phyloP scores from a whole-genome alignment of 1,140 invertebrate species.

The Stratiolaelaps scimitus region DNA sequence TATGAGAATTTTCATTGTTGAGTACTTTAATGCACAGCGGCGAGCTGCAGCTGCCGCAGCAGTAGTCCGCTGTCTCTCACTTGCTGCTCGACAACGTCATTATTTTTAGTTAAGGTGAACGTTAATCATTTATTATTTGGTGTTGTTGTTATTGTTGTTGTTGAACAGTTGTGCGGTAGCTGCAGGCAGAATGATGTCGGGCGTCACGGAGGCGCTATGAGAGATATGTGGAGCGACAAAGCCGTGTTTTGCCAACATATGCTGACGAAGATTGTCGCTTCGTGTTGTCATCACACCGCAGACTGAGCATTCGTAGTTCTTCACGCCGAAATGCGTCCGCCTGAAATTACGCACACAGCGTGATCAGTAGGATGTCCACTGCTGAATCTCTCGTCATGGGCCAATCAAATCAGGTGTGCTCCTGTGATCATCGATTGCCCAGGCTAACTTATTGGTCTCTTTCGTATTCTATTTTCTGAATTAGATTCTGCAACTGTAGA shows the following conservation, averaged over 20 bases:
- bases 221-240: conserved; percentile 19
- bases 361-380: too few species aligned
- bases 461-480: too few species aligned
- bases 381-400: too few species aligned
- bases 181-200: conserved; percentile 21
- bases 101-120: background rate
- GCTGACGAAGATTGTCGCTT: conserved; percentile 18
- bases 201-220: background rate
- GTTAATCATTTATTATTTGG: too few species aligned
- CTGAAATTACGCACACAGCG: background rate
- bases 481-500: too few species aligned
- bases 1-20: too few species aligned
- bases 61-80: too few species aligned
- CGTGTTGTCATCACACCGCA: conserved; percentile 26
- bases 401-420: too few species aligned
- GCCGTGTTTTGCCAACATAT: conserved; percentile 24
- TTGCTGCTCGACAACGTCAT: background rate
- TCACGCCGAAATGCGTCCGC: conserved; percentile 6
- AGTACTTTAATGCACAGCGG: too few species aligned
- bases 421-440: too few species aligned
- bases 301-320: conserved; percentile 23
- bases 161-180: background rate
- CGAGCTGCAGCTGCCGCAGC: too few species aligned
- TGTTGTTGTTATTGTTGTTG: conserved; percentile 19
- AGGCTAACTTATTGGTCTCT: too few species aligned